phyloP scores from a whole-genome alignment of 1,140 invertebrate species.

The Ruditapes philippinarum region DNA sequence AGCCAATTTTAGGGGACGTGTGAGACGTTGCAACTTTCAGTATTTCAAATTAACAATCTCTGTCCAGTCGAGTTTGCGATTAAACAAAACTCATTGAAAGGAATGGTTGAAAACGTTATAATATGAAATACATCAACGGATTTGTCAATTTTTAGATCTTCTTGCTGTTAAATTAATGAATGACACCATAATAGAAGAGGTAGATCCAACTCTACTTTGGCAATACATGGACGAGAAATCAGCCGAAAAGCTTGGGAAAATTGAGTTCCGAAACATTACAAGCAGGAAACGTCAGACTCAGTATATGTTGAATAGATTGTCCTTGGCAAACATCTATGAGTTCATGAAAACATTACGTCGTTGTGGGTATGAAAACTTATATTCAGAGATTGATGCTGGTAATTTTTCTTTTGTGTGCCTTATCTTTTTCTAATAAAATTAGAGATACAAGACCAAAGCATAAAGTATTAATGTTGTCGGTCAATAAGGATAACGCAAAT shows the following conservation, averaged over 20 bases:
- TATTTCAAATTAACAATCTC: no score
- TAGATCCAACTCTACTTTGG: neutral
- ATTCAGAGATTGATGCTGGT: neutral
- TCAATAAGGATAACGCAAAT: no score
- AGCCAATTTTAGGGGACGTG: no score
- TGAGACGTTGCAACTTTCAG: no score
- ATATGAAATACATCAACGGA: no score
- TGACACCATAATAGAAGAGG: neutral
- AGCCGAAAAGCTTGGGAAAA: neutral
- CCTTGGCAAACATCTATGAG: neutral
- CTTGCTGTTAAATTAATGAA: neutral
- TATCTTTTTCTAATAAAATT: no score
- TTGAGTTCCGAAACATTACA: neutral
- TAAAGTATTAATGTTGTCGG: no score
- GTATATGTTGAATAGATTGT: neutral
- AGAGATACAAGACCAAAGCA: no score
- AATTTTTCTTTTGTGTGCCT: no score
- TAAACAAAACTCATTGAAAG: no score
- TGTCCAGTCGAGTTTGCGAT: no score
- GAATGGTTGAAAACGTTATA: no score
- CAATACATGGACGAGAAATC: neutral
- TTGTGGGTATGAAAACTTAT: neutral
- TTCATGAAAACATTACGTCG: neutral
- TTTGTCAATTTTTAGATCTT: neutral
- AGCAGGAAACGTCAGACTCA: neutral